Conservation (phyloP, 2,113 vertebrate genomes). For the Tachycineta bicolor region DNA sequence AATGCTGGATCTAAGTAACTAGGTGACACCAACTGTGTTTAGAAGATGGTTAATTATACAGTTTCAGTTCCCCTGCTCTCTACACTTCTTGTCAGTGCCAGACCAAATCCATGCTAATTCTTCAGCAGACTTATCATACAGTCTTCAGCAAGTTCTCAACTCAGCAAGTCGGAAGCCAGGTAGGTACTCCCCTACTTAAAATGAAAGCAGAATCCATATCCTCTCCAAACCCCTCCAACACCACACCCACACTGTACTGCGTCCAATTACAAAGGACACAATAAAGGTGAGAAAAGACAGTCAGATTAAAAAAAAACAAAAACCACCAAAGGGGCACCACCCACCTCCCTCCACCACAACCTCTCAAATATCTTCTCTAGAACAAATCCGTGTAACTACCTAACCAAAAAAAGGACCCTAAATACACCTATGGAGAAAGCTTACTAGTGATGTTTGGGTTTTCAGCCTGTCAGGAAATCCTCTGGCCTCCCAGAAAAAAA, state of each 20-base stretch:
- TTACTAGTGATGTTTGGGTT: not conserved
- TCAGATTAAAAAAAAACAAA: not conserved
- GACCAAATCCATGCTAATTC: not conserved
- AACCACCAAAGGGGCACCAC: not conserved
- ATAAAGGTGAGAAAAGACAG: not conserved
- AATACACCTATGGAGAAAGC: not conserved
- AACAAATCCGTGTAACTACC: not conserved
- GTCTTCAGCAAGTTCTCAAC: not conserved
- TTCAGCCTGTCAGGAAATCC: not conserved
- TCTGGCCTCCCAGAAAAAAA: not conserved
- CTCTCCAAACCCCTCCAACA: not conserved
- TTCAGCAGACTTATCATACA: fast-evolving
- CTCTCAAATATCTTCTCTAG: not conserved
- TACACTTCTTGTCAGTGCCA: not conserved
- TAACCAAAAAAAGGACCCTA: not conserved
- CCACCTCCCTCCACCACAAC: not conserved
- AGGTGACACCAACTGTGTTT: not conserved
- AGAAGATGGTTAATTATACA: not conserved
- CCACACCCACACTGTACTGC: not conserved
- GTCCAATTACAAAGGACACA: not conserved
- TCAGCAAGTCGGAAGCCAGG: not conserved
- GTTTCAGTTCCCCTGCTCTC: not conserved
- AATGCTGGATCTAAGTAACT: not conserved
- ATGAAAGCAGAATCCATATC: not conserved
- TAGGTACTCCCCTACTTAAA: not conserved